A percentile compares a stretch with the other conserved stretches of the same genome.
These are phyloP conservation scores for Choristoneura fumiferana DNA, from an alignment of 1,140 invertebrate species.

Conservation along the genomic window DNA sequence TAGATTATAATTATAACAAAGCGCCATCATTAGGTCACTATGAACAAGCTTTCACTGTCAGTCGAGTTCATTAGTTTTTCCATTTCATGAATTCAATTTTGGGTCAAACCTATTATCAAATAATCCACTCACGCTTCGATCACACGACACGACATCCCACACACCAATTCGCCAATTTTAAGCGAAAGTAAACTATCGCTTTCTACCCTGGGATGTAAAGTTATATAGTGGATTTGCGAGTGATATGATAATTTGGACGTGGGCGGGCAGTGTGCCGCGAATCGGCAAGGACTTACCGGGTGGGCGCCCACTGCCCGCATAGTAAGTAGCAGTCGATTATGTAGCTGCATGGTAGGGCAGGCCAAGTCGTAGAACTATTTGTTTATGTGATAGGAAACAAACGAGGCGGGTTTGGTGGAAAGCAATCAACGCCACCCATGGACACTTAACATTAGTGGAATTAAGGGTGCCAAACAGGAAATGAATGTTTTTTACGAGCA, in stretches of 20 bases:
- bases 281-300: constrained; percentile 4
- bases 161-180: constrained; percentile 24
- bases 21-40: too few relatives aligned
- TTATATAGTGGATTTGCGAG: constrained; percentile 16
- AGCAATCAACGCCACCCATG: too few relatives aligned
- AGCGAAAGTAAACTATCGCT: constrained; percentile 49
- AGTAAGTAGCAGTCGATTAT: constrained; percentile 7
- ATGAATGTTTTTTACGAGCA: too few relatives aligned
- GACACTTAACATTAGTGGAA: too few relatives aligned
- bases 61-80: too few relatives aligned
- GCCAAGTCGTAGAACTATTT: constrained; percentile 2
- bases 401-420: too few relatives aligned
- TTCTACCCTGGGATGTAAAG: constrained; percentile 42
- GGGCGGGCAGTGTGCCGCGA: constrained; percentile 9
- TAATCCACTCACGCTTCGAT: constrained; percentile 5
- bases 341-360: background rate
- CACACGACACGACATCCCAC: constrained; percentile 21
- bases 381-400: too few relatives aligned
- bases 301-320: constrained; percentile 4
- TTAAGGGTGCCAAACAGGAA: too few relatives aligned
- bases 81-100: background rate
- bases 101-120: constrained; percentile 16
- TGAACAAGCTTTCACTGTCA: too few relatives aligned
- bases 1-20: too few relatives aligned
- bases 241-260: background rate